Conservation (phyloP, 2,888 invertebrate species). For the Ectemnius continuus region DNA sequence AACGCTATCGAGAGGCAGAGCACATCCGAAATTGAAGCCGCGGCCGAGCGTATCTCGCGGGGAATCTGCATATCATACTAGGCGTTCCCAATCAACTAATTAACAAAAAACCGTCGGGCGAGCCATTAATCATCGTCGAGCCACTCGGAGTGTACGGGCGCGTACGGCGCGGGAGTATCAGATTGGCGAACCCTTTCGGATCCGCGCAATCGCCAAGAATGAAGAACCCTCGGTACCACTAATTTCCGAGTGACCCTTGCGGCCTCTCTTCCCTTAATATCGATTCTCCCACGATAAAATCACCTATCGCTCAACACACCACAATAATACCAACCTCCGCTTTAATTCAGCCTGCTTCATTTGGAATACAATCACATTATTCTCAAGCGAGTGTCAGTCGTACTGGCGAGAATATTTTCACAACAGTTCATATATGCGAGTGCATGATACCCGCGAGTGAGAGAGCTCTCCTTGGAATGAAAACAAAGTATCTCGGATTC, state of each 20-base stretch:
- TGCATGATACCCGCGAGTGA: conserved; percentile 43
- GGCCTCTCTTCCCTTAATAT: conserved; percentile 39
- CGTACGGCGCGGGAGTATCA: conserved; percentile 67
- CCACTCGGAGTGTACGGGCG: conserved; percentile 59
- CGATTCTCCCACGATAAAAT: conserved; percentile 31
- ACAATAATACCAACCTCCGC: too few species aligned
- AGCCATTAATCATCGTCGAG: conserved; percentile 74
- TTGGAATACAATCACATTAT: too few species aligned
- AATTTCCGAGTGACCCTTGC: conserved; percentile 65
- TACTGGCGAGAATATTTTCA: background rate
- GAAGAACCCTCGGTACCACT: conserved; percentile 60
- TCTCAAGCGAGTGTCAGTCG: too few species aligned
- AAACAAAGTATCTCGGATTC: conserved; percentile 63
- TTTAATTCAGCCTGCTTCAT: too few species aligned
- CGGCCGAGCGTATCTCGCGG: conserved; percentile 66
- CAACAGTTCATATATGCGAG: conserved; percentile 52
- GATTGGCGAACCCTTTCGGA: conserved; percentile 74
- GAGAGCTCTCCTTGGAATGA: conserved; percentile 46
- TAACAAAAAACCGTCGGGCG: conserved; percentile 74
- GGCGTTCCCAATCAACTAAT: conserved; percentile 77
- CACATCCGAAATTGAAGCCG: conserved; percentile 65
- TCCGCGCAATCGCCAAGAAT: conserved; percentile 57
- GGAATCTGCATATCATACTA: conserved; percentile 77
- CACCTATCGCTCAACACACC: background rate
- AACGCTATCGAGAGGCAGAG: conserved; percentile 59